Evolutionary conservation across 2,888 invertebrate genomes (phyloP).

Genomic region (Zhuqinia jingwanae): DNA sequence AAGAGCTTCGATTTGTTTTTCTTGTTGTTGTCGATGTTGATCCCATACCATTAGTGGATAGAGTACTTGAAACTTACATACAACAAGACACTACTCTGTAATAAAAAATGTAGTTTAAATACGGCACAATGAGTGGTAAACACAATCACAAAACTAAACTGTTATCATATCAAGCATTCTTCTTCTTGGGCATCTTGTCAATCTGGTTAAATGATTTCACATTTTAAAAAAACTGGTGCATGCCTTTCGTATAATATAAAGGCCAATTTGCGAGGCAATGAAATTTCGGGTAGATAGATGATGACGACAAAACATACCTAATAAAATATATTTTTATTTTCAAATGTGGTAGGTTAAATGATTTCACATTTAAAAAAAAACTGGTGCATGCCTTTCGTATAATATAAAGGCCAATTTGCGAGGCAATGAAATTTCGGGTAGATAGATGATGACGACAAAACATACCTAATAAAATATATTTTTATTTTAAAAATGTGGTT

Average conservation of each 20-base stretch:
- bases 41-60: too few relatives aligned
- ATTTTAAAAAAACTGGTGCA: constrained; percentile 41
- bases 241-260: too few relatives aligned
- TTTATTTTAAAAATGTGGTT: neutral
- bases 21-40: too few relatives aligned
- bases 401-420: neutral
- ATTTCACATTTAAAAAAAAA: constrained; percentile 1
- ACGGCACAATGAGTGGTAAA: neutral
- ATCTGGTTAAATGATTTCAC: constrained; percentile 34
- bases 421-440: neutral
- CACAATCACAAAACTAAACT: neutral
- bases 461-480: too few relatives aligned
- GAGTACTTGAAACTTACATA: too few relatives aligned
- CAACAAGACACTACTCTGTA: too few relatives aligned
- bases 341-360: neutral
- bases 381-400: constrained; percentile 40
- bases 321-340: too few relatives aligned
- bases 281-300: neutral
- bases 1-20: too few relatives aligned
- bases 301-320: too few relatives aligned
- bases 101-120: too few relatives aligned
- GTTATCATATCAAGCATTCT: constrained; percentile 19
- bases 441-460: constrained; percentile 8
- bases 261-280: neutral
- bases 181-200: constrained; percentile 38